phyloP scores from a whole-genome alignment of 2,888 invertebrate species.

The Polyommatus icarus region DNA sequence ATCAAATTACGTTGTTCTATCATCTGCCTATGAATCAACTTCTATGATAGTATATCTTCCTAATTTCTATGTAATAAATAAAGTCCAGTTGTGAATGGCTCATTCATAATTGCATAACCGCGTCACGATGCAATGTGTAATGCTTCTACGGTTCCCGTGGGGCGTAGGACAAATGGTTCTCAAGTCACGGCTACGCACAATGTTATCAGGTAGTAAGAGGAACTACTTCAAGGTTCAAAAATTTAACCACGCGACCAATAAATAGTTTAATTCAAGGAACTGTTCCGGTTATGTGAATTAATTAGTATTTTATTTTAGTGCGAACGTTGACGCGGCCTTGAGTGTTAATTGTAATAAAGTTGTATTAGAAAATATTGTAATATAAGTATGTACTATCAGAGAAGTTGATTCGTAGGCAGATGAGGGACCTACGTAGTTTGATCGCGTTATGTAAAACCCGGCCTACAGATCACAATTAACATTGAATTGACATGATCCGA shows the following conservation, averaged over 20 bases:
- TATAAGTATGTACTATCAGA: no score
- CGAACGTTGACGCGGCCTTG: neutral
- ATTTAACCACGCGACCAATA: slow-evolving; percentile 9
- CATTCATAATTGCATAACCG: neutral
- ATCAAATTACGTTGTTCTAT: no score
- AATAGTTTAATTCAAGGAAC: neutral
- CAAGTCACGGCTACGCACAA: neutral
- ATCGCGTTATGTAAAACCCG: no score
- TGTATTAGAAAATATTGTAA: no score
- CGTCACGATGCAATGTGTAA: neutral
- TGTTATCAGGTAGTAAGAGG: slow-evolving; percentile 20
- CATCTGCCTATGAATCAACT: no score
- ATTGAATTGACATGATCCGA: no score
- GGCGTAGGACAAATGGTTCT: neutral
- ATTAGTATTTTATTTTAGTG: neutral
- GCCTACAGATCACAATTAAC: no score
- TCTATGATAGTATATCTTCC: neutral
- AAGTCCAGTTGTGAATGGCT: neutral
- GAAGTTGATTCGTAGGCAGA: no score
- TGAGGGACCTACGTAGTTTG: no score
- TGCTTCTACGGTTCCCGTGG: neutral
- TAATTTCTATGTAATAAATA: neutral
- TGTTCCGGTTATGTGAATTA: slow-evolving; percentile 7
- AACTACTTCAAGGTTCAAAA: slow-evolving; percentile 14
- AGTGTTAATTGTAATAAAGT: neutral